Evolutionary conservation across 2,888 invertebrate genomes (phyloP).

Genomic region (Phaonia tiefii): DNA sequence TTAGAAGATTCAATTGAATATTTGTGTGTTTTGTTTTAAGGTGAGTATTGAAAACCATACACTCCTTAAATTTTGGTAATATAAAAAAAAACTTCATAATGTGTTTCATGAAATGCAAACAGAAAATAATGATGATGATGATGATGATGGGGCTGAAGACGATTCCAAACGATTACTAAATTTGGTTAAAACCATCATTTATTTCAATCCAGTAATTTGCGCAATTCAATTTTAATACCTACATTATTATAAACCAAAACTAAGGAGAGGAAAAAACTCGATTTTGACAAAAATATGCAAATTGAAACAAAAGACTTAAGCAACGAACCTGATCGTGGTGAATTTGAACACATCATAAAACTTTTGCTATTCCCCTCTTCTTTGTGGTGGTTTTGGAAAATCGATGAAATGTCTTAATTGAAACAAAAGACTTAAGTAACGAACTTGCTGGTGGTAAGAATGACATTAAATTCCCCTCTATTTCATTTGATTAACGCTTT

Average conservation of each 20-base stretch:
- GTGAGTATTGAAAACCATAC: slow-evolving; percentile 15
- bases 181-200: slow-evolving; percentile 7
- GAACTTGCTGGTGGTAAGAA: too few species aligned
- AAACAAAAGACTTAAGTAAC: too few species aligned
- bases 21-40: not conserved
- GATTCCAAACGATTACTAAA: slow-evolving; percentile 20
- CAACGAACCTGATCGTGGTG: slow-evolving; percentile 52
- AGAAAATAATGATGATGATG: slow-evolving; percentile 10
- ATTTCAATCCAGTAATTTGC: slow-evolving; percentile 26
- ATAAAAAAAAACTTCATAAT: not conserved
- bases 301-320: slow-evolving; percentile 59
- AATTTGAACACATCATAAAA: slow-evolving; percentile 14
- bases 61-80: slow-evolving; percentile 45
- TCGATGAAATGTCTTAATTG: too few species aligned
- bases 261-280: slow-evolving; percentile 17
- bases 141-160: not conserved
- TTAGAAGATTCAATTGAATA: slow-evolving; percentile 2
- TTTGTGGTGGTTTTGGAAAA: not conserved
- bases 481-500: too few species aligned
- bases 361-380: slow-evolving; percentile 10
- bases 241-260: slow-evolving; percentile 26
- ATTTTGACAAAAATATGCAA: slow-evolving; percentile 21
- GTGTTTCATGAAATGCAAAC: slow-evolving; percentile 5
- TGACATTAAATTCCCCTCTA: too few species aligned
- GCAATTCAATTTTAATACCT: slow-evolving; percentile 41